Percentiles rank a stretch among this genome's conserved stretches.
phyloP scores from a whole-genome alignment of 2,797 vertebrate species.

The Argyrosomus regius region DNA sequence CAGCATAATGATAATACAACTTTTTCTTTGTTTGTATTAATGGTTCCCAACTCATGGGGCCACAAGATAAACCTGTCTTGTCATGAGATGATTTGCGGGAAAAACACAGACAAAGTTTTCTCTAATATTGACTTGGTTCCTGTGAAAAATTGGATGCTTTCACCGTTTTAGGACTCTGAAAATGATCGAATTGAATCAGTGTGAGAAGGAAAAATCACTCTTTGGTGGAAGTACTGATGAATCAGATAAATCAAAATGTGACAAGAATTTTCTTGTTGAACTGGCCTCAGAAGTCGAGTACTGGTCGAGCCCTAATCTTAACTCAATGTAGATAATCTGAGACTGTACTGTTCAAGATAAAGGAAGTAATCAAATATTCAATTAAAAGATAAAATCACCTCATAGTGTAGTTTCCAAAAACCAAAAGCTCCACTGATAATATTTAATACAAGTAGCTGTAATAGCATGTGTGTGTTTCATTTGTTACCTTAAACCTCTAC shows the following conservation, averaged over 20 bases:
- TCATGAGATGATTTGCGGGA: background rate
- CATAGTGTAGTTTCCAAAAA: background rate
- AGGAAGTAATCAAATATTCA: constrained; percentile 3
- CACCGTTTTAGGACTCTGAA: constrained; percentile 2
- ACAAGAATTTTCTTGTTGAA: background rate
- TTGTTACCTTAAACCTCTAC: no score
- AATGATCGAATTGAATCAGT: constrained; percentile 5
- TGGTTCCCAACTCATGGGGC: background rate
- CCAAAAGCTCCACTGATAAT: background rate
- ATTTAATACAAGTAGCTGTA: background rate
- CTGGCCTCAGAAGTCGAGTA: background rate
- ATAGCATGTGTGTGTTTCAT: no score
- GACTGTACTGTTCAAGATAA: constrained; percentile 7
- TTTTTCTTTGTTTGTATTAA: background rate
- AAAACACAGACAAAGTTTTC: no score
- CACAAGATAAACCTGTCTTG: background rate
- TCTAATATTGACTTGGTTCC: background rate
- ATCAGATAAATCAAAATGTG: background rate
- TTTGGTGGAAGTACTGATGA: background rate
- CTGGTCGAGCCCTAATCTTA: background rate
- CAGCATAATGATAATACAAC: no score
- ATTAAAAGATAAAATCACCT: constrained; percentile 39
- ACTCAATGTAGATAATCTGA: background rate
- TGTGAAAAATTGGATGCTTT: background rate
- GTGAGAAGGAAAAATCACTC: background rate